These are phyloP conservation scores for Hafferia zeledoni DNA, from an alignment of 2,797 vertebrate genomes.

Conservation along the genomic window DNA sequence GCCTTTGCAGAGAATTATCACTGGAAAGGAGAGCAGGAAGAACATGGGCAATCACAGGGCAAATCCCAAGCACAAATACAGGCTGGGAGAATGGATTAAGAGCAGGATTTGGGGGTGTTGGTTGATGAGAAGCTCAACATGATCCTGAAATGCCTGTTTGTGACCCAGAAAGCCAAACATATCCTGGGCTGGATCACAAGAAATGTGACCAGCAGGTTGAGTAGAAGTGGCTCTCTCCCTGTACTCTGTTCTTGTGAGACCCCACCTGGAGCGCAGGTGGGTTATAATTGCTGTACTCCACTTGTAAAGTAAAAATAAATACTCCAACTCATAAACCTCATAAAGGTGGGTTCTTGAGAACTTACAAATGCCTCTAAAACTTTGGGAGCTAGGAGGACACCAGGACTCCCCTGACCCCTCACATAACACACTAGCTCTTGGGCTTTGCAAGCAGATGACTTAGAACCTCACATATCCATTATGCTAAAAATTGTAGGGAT, in stretches of 20 bases:
- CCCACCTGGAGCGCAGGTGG: not conserved
- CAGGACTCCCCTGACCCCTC: not conserved
- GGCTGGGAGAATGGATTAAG: not conserved
- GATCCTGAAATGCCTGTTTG: accelerated
- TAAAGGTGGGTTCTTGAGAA: not conserved
- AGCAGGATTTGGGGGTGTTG: not conserved
- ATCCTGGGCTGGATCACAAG: not conserved
- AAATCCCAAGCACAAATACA: not conserved
- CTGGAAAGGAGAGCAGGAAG: not conserved
- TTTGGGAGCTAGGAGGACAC: not conserved
- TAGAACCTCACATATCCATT: not conserved
- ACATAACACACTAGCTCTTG: not conserved
- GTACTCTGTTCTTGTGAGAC: not conserved
- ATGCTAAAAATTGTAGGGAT: not conserved
- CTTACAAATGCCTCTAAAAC: not conserved
- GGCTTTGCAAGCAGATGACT: not conserved
- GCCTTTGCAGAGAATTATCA: conserved; percentile 5
- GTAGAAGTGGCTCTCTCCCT: not conserved
- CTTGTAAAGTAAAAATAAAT: not conserved
- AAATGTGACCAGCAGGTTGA: not conserved
- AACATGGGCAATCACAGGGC: not conserved
- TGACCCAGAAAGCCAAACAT: not conserved
- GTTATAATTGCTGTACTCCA: not conserved
- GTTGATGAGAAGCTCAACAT: not conserved
- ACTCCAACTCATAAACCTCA: not conserved